Percentiles rank a stretch among this genome's conserved stretches.
These are phyloP conservation scores for Pluvialis apricaria DNA, from an alignment of 2,113 vertebrate species.

Conservation along the genomic window DNA sequence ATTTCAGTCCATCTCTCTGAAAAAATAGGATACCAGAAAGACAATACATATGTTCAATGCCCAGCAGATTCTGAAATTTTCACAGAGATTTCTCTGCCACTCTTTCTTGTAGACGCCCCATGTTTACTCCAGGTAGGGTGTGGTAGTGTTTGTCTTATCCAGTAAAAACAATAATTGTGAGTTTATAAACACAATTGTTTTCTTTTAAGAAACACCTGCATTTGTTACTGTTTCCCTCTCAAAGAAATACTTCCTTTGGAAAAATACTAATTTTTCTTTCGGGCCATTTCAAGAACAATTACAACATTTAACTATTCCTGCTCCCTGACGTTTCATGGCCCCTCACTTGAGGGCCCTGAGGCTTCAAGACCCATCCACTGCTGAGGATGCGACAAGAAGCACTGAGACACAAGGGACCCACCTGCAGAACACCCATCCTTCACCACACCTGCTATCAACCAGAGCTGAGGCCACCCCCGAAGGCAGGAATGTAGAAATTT, in stretches of 20 bases:
- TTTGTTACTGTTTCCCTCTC: background rate
- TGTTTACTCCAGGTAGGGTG: background rate
- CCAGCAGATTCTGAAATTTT: background rate
- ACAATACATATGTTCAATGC: background rate
- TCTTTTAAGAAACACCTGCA: background rate
- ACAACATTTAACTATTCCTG: background rate
- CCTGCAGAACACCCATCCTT: background rate
- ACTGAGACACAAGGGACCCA: background rate
- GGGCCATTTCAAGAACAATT: background rate
- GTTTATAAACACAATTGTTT: background rate
- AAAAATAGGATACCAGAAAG: background rate
- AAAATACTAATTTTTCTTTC: background rate
- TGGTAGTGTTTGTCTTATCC: background rate
- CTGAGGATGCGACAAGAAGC: background rate
- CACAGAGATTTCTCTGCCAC: background rate
- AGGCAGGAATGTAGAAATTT: background rate
- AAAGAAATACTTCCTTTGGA: background rate
- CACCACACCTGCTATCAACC: background rate
- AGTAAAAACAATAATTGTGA: background rate
- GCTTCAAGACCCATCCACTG: background rate
- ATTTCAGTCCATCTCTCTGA: slow-evolving; percentile 15
- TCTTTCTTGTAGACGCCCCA: background rate
- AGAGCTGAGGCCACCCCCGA: background rate
- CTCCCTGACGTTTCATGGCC: background rate
- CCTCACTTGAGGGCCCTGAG: background rate